A percentile compares a stretch with the other conserved stretches of the same genome.
These are phyloP conservation scores for Lepidocyrtinus sp. DNA, from an alignment of 2,888 invertebrate species.

Conservation along the genomic window DNA sequence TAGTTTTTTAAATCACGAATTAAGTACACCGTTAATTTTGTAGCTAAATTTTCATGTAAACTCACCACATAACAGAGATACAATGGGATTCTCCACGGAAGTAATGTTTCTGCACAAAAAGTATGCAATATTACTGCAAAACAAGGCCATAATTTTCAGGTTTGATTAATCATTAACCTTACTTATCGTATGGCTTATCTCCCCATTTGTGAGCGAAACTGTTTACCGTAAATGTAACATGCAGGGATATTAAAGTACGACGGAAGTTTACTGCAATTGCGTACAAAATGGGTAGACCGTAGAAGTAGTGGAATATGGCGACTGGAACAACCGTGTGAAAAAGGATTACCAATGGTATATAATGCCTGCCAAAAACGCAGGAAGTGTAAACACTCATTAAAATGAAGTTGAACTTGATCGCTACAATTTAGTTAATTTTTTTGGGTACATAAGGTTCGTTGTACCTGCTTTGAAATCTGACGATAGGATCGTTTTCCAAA, in stretches of 20 bases:
- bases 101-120: constrained; percentile 30
- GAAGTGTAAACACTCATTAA: neutral
- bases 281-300: constrained; percentile 75
- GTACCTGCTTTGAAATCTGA: constrained; percentile 89
- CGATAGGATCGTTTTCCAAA: constrained; percentile 83
- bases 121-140: no score
- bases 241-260: constrained; percentile 2
- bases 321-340: constrained; percentile 22
- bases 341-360: constrained; percentile 9
- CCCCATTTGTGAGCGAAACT: constrained; percentile 78
- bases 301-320: neutral
- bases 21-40: no score
- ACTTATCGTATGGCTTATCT: constrained; percentile 90
- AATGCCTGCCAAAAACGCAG: constrained; percentile 24
- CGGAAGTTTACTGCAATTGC: constrained; percentile 3
- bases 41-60: no score
- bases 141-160: no score
- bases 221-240: constrained; percentile 38
- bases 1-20: no score
- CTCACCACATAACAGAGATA: constrained; percentile 24
- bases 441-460: no score
- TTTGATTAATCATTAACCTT: no score
- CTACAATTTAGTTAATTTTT: neutral
- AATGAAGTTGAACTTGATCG: neutral
- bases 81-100: constrained; percentile 22